Evolutionary conservation across 1,140 invertebrate genomes (phyloP).

Genomic region (Diprion similis): DNA sequence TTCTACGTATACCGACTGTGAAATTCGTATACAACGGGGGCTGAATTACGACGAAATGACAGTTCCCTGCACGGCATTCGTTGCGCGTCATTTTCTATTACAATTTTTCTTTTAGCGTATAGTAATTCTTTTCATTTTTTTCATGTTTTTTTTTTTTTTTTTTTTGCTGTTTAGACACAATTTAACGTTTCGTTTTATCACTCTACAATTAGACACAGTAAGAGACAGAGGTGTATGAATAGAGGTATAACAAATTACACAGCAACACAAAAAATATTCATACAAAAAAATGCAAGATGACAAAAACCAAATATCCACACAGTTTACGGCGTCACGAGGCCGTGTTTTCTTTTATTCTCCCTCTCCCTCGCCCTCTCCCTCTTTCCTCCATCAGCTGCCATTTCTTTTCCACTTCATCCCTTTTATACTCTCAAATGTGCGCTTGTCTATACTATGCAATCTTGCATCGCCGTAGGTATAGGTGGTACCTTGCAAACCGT

Average conservation of each 20-base stretch:
- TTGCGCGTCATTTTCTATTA: constrained; percentile 21
- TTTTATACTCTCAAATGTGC: too few relatives aligned
- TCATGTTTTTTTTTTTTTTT: constrained; percentile 27
- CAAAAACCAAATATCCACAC: constrained; percentile 36
- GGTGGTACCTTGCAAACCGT: too few relatives aligned
- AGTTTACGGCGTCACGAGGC: constrained; percentile 51
- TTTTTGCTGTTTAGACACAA: background rate
- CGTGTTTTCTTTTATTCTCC: constrained; percentile 39
- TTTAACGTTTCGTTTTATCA: constrained; percentile 15
- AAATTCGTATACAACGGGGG: too few relatives aligned
- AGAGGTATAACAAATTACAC: constrained; percentile 37
- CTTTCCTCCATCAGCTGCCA: background rate
- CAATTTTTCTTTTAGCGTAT: constrained; percentile 30
- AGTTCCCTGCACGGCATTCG: background rate
- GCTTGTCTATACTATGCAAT: too few relatives aligned
- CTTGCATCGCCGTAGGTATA: too few relatives aligned
- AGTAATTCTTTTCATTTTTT: constrained; percentile 29
- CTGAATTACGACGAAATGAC: background rate
- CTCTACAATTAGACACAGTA: constrained; percentile 35
- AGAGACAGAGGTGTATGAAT: constrained; percentile 27
- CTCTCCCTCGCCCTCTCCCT: background rate
- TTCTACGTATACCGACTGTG: too few relatives aligned
- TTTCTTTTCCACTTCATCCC: too few relatives aligned
- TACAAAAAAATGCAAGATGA: constrained; percentile 42
- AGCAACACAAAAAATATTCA: constrained; percentile 45